phyloP scores from a whole-genome alignment of 2,113 vertebrate species.

The Odocoileus virginianus region DNA sequence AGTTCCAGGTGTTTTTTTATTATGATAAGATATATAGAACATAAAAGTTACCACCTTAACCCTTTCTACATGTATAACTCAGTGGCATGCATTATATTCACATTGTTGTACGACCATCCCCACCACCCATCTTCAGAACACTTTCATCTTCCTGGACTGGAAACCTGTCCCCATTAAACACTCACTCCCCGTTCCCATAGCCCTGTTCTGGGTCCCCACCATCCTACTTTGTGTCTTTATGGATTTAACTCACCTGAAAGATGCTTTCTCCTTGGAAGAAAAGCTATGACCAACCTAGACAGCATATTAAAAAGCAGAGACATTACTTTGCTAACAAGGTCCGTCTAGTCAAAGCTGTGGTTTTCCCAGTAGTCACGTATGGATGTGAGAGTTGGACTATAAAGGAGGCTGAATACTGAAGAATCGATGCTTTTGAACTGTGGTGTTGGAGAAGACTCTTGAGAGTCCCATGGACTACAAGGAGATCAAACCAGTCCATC shows the following conservation, averaged over 20 bases:
- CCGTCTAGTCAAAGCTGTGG: neutral
- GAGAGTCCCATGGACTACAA: accelerated
- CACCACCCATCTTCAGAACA: neutral
- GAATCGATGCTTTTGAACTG: neutral
- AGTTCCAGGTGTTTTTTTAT: neutral
- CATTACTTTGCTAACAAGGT: neutral
- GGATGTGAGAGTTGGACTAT: neutral
- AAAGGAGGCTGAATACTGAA: neutral
- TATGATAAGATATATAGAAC: neutral
- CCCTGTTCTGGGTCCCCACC: no score
- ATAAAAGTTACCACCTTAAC: neutral
- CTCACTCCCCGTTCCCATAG: no score
- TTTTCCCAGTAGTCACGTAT: neutral
- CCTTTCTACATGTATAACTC: neutral
- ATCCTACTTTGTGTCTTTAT: neutral
- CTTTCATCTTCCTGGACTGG: neutral
- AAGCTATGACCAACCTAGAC: neutral
- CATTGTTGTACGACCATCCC: neutral
- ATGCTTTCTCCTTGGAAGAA: neutral
- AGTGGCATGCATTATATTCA: neutral
- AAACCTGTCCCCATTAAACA: neutral
- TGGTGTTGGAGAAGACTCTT: neutral
- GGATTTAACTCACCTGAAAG: neutral
- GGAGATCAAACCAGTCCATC: neutral
- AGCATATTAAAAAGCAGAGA: neutral